Evolutionary conservation across 1,140 invertebrate species (phyloP).

Genomic region (Leptonema lineaticorne): DNA sequence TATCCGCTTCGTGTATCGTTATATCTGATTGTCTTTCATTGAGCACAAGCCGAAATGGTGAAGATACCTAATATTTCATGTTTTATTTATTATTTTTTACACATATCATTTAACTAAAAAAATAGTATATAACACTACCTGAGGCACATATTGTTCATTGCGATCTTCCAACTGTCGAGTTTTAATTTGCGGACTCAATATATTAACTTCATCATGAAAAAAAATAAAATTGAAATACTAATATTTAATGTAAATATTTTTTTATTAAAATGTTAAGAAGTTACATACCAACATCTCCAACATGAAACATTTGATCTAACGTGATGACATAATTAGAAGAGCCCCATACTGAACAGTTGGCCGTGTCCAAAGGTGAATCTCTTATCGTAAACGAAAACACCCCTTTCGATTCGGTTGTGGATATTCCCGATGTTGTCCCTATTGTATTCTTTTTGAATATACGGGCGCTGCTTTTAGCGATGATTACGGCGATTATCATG

Average conservation of each 20-base stretch:
- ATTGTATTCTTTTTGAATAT: slow-evolving; percentile 50
- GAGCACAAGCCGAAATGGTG: slow-evolving; percentile 60
- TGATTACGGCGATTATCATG: slow-evolving; percentile 51
- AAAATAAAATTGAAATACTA: no score
- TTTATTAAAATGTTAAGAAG: slow-evolving; percentile 11
- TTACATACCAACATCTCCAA: slow-evolving; percentile 64
- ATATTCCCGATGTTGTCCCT: slow-evolving; percentile 26
- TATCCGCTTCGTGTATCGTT: slow-evolving; percentile 57
- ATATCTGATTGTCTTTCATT: slow-evolving; percentile 62
- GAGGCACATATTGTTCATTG: slow-evolving; percentile 61
- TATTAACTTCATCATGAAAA: slow-evolving; percentile 57
- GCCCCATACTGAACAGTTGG: slow-evolving; percentile 71
- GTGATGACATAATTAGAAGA: slow-evolving; percentile 58
- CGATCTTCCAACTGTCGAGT: slow-evolving; percentile 55
- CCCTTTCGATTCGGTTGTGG: slow-evolving; percentile 49
- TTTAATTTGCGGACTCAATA: slow-evolving; percentile 60
- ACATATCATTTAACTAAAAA: not conserved
- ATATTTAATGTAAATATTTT: slow-evolving; percentile 15
- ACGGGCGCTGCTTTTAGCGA: slow-evolving; percentile 51
- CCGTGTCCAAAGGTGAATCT: slow-evolving; percentile 66
- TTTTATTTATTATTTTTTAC: slow-evolving; percentile 17
- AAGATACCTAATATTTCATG: slow-evolving; percentile 53
- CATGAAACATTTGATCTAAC: slow-evolving; percentile 59
- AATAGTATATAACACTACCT: slow-evolving; percentile 48
- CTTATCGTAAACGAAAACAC: slow-evolving; percentile 71